These are phyloP conservation scores for Pionites leucogaster DNA, from an alignment of 2,113 vertebrate species.

Conservation along the genomic window DNA sequence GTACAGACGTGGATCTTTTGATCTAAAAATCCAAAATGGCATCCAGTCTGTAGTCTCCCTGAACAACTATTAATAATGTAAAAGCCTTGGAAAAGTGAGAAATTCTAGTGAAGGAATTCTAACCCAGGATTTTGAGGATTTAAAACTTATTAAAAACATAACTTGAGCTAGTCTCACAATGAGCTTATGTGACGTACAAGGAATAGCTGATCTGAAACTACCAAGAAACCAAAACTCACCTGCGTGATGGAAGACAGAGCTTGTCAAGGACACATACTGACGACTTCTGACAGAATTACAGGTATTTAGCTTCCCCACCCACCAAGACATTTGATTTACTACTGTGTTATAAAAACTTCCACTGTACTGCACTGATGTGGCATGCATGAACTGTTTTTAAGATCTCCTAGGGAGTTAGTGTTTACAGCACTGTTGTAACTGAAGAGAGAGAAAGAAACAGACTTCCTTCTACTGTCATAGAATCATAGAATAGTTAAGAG, in stretches of 20 bases:
- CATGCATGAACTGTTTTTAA: not conserved
- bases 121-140: not conserved
- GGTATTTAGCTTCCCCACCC: not conserved
- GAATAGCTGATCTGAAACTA: not conserved
- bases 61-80: not conserved
- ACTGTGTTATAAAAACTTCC: not conserved
- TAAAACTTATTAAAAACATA: not conserved
- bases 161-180: not conserved
- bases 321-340: slow-evolving; percentile 1
- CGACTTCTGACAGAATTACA: slow-evolving; percentile 3
- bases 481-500: no score
- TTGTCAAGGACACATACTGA: not conserved
- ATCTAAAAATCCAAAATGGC: not conserved
- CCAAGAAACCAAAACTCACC: not conserved
- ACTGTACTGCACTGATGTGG: not conserved
- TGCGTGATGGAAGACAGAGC: not conserved
- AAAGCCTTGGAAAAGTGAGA: not conserved
- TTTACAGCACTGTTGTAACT: not conserved
- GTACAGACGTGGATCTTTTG: not conserved
- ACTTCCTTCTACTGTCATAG: not conserved
- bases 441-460: not conserved
- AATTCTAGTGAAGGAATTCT: not conserved
- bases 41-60: not conserved
- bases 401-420: slow-evolving; percentile 1
- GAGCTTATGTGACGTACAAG: not conserved